phyloP scores from a whole-genome alignment of 92 coral and sea anemone genomes.

The Porites cylindrica region DNA sequence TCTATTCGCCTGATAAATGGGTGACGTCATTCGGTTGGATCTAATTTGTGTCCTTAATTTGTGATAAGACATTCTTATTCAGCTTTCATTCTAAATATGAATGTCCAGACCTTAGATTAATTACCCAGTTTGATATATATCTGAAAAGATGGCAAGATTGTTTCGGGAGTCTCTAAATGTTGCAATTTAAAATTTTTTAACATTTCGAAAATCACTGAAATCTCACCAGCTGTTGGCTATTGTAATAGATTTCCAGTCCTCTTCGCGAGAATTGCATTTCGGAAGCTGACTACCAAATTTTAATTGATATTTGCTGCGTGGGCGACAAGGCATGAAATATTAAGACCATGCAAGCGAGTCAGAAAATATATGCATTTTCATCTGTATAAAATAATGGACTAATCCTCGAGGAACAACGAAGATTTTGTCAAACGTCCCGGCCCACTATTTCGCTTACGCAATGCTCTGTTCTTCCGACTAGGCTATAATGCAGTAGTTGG shows the following conservation, averaged over 20 bases:
- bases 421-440: not conserved
- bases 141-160: not conserved
- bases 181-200: not conserved
- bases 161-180: not conserved
- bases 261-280: not conserved
- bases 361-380: constrained; percentile 39
- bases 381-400: constrained; percentile 21
- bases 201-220: constrained; percentile 12
- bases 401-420: constrained; percentile 6
- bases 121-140: not conserved
- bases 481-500: constrained; percentile 32
- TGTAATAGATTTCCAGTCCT: constrained; percentile 6
- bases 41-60: not conserved
- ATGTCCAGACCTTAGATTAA: not conserved
- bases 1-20: not conserved
- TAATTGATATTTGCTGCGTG: constrained; percentile 49
- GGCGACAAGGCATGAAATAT: constrained; percentile 45
- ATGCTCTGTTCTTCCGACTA: constrained; percentile 5
- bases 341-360: constrained; percentile 20
- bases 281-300: constrained; percentile 10
- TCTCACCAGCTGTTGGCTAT: not conserved
- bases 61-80: constrained; percentile 5
- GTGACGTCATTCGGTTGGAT: constrained; percentile 37
- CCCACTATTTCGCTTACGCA: constrained; percentile 6
- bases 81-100: not conserved